Evolutionary conservation across 2,888 invertebrate genomes (phyloP).

Genomic region (Octonoba sinensis): DNA sequence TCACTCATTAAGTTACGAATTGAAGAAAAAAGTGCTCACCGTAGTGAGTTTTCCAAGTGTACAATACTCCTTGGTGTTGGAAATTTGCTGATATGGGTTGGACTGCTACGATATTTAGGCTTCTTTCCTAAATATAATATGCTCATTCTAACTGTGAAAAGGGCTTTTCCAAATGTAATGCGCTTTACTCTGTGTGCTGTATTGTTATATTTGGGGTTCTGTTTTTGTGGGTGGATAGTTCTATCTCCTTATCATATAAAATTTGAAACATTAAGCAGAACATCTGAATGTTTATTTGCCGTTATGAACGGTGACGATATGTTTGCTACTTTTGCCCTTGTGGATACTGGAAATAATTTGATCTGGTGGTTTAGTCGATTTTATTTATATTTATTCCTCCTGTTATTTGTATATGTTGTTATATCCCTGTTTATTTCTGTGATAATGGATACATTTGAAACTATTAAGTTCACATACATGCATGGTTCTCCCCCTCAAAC

Average conservation of each 20-base stretch:
- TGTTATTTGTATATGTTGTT: slow-evolving; percentile 96
- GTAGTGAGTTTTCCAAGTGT: slow-evolving; percentile 94
- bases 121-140: slow-evolving; percentile 99
- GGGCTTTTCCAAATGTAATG: slow-evolving; percentile 94
- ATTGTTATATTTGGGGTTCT: slow-evolving; percentile 94
- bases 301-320: slow-evolving; percentile 99
- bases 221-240: slow-evolving; percentile 98
- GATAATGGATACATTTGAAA: slow-evolving; percentile 99
- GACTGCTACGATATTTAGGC: slow-evolving; percentile 94
- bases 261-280: slow-evolving; percentile 88
- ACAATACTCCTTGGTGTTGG: slow-evolving; percentile 94
- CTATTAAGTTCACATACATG: slow-evolving; percentile 90
- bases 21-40: slow-evolving; percentile 83
- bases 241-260: slow-evolving; percentile 98
- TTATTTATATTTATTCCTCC: slow-evolving; percentile 95
- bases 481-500: slow-evolving; percentile 86
- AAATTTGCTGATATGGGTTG: slow-evolving; percentile 96
- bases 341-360: slow-evolving; percentile 83
- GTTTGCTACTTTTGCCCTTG: slow-evolving; percentile 98
- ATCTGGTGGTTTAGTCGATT: slow-evolving; percentile 94
- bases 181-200: slow-evolving; percentile 94
- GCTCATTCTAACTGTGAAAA: slow-evolving; percentile 93
- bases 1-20: slow-evolving; percentile 95
- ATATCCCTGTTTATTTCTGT: slow-evolving; percentile 97
- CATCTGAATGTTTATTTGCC: slow-evolving; percentile 96